Evolutionary conservation across 2,113 vertebrate genomes (phyloP).

Genomic region (Mobula birostris): DNA sequence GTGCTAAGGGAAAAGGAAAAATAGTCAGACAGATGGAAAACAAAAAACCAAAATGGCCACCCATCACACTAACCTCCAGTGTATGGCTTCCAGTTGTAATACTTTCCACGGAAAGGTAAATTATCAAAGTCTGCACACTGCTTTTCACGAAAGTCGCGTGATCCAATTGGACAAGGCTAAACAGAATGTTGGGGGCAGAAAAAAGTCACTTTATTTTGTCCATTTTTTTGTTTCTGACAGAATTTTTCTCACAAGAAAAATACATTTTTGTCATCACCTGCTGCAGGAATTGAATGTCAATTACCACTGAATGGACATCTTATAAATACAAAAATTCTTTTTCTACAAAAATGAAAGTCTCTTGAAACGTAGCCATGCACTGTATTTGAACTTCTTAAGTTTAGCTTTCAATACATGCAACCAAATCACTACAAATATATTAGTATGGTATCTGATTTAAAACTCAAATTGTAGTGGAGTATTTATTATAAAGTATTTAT

Average conservation of each 20-base stretch:
- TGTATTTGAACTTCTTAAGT: neutral
- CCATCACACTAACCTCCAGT: conserved; percentile 74
- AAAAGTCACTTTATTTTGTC: neutral
- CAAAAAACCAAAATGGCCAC: neutral
- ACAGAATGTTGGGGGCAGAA: conserved; percentile 42
- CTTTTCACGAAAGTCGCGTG: conserved; percentile 92
- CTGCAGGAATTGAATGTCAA: neutral
- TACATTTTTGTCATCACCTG: neutral
- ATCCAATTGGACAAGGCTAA: conserved; percentile 76
- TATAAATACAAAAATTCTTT: neutral
- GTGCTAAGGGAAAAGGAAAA: neutral
- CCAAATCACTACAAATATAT: neutral
- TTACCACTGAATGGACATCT: neutral
- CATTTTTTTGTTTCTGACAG: neutral
- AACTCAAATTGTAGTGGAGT: neutral
- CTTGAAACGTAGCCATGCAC: neutral
- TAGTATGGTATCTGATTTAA: neutral
- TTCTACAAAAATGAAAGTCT: neutral
- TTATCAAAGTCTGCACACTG: conserved; percentile 94
- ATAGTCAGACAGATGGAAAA: neutral
- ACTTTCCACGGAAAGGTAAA: conserved; percentile 94
- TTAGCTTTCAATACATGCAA: neutral
- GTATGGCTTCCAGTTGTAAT: conserved; percentile 98
- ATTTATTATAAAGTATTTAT: neutral
- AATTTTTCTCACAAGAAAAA: neutral